Conservation (phyloP, 2,797 vertebrate genomes). For the Iguana delicatissima region DNA sequence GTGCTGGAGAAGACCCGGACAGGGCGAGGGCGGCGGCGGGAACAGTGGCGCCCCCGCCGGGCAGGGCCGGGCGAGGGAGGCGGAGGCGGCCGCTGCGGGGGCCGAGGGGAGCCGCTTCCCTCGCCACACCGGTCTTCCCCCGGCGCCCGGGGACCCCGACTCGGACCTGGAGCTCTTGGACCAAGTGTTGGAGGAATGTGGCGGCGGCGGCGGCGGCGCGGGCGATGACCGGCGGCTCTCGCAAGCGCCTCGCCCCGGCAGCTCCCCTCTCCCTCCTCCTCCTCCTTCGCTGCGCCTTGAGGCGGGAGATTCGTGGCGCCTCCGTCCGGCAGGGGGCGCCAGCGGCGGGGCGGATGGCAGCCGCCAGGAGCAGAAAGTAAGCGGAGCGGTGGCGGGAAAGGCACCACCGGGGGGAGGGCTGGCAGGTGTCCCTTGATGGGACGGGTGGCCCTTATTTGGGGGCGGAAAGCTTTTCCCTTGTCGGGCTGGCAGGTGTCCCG, state of each 20-base stretch:
- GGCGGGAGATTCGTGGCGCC: background rate
- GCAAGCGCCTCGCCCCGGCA: background rate
- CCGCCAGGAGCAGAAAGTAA: background rate
- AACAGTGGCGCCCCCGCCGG: conserved; percentile 10
- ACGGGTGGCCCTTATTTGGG: too few relatives aligned
- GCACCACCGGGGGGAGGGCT: background rate
- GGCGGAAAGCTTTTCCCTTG: too few relatives aligned
- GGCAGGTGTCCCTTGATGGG: too few relatives aligned
- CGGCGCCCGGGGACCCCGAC: conserved; percentile 4
- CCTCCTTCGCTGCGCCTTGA: background rate
- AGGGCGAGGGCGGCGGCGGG: background rate
- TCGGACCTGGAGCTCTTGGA: conserved; percentile 62
- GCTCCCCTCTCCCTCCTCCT: fast-evolving
- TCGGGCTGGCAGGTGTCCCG: too few relatives aligned
- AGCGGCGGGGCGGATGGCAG: background rate
- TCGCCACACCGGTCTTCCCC: background rate
- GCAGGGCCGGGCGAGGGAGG: background rate
- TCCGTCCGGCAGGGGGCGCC: conserved; percentile 1
- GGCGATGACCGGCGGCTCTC: background rate
- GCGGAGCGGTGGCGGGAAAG: too few relatives aligned
- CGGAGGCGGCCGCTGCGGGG: background rate
- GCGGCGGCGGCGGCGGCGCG: conserved; percentile 3
- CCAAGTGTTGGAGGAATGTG: conserved; percentile 64
- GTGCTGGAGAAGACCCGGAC: background rate
- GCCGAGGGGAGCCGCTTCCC: background rate